These are phyloP conservation scores for Malurus cyaneus DNA, from an alignment of 2,113 vertebrate species.

Conservation along the genomic window DNA sequence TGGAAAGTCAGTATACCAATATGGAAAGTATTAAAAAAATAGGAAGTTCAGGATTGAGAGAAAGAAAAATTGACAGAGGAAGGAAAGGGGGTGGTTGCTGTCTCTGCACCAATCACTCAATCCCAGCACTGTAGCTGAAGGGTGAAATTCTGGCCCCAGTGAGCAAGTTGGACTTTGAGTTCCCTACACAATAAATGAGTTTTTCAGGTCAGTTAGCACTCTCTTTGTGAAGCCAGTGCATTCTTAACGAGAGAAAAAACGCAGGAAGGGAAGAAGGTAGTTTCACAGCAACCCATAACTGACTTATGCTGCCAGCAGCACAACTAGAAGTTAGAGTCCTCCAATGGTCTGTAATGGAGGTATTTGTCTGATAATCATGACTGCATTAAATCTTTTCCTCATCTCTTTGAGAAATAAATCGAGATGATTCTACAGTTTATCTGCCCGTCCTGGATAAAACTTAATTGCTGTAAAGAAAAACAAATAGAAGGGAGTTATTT, in stretches of 20 bases:
- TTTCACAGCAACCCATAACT: slow-evolving; percentile 30
- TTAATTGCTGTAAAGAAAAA: background rate
- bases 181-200: background rate
- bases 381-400: background rate
- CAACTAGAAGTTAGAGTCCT: background rate
- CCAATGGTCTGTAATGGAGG: background rate
- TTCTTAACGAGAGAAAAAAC: background rate
- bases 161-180: slow-evolving; percentile 21
- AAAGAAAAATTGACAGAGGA: background rate
- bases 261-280: background rate
- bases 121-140: background rate
- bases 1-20: background rate
- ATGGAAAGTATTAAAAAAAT: background rate
- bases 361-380: background rate
- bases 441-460: background rate
- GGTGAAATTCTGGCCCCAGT: background rate
- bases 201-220: slow-evolving; percentile 39
- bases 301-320: background rate
- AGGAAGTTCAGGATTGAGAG: background rate
- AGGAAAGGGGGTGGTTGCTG: background rate
- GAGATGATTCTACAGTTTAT: background rate
- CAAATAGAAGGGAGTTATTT: background rate
- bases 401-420: background rate
- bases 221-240: background rate
- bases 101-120: background rate